Evolutionary conservation across 1,140 invertebrate genomes (phyloP).

Genomic region (Ctenoplectra terminalis): DNA sequence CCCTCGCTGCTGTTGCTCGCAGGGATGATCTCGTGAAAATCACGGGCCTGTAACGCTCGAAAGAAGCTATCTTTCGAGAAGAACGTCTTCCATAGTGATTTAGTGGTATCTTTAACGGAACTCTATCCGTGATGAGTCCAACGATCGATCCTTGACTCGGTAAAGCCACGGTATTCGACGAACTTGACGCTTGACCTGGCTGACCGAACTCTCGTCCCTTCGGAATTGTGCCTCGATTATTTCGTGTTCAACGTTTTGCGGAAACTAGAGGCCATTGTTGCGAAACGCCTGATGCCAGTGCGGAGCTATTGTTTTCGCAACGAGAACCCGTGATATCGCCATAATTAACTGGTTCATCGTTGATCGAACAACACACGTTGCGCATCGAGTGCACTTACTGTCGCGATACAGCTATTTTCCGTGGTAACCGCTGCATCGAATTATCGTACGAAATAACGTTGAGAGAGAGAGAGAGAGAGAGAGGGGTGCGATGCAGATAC

Average conservation of each 20-base stretch:
- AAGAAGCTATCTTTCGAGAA: not conserved
- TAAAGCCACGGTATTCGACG: slow-evolving; percentile 11
- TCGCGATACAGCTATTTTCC: slow-evolving; percentile 54
- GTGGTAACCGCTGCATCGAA: too few species aligned
- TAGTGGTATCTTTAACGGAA: not conserved
- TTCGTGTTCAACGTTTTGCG: slow-evolving; percentile 69
- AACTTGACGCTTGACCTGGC: slow-evolving; percentile 48
- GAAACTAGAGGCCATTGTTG: slow-evolving; percentile 77
- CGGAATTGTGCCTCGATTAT: slow-evolving; percentile 77
- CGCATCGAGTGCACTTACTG: slow-evolving; percentile 1
- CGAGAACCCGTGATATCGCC: slow-evolving; percentile 70
- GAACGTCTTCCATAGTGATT: not conserved
- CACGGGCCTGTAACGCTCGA: slow-evolving; percentile 5
- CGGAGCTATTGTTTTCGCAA: slow-evolving; percentile 78
- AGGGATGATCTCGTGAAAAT: slow-evolving; percentile 30
- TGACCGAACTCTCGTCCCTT: slow-evolving; percentile 21
- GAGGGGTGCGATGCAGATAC: too few species aligned
- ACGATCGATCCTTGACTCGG: slow-evolving; percentile 21
- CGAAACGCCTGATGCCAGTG: slow-evolving; percentile 75
- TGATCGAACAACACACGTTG: slow-evolving; percentile 66
- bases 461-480: too few species aligned
- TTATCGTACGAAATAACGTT: too few species aligned
- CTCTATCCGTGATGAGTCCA: not conserved
- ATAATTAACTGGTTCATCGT: slow-evolving; percentile 76
- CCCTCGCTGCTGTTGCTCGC: slow-evolving; percentile 34